These are phyloP conservation scores for Criorhina ranunculi DNA, from an alignment of 2,888 invertebrate species.

Conservation along the genomic window DNA sequence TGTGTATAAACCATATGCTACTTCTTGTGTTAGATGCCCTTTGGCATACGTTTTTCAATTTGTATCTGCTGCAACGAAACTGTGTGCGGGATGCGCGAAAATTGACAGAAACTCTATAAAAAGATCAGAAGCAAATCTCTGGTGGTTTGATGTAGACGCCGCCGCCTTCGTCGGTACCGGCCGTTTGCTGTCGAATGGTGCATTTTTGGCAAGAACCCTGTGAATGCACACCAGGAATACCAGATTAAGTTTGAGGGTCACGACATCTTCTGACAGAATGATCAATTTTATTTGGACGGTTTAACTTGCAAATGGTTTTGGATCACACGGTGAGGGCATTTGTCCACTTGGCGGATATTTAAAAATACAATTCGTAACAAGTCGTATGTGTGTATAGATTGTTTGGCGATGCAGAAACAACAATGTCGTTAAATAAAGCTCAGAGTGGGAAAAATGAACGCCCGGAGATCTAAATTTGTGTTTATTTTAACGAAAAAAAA, in stretches of 20 bases:
- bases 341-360: conserved; percentile 2
- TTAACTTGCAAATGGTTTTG: conserved; percentile 15
- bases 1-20: conserved; percentile 41
- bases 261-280: conserved; percentile 45
- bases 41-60: conserved; percentile 34
- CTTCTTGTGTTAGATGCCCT: conserved; percentile 58
- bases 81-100: conserved; percentile 35
- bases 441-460: not conserved
- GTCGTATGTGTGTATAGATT: not conserved
- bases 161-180: conserved; percentile 9
- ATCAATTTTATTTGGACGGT: conserved; percentile 24
- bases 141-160: conserved; percentile 37
- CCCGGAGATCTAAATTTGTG: conserved; percentile 18
- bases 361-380: conserved; percentile 6
- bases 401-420: conserved; percentile 3
- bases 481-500: conserved; percentile 14
- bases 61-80: conserved; percentile 34
- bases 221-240: not conserved
- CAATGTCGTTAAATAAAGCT: conserved; percentile 6
- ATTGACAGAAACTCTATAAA: conserved; percentile 50
- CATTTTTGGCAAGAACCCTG: conserved; percentile 42
- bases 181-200: conserved; percentile 21
- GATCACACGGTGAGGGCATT: conserved; percentile 7
- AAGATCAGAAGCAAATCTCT: conserved; percentile 49
- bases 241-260: conserved; percentile 44